Evolutionary conservation across 2,888 invertebrate genomes (phyloP).

Genomic region (Schizotus pectinicornis): DNA sequence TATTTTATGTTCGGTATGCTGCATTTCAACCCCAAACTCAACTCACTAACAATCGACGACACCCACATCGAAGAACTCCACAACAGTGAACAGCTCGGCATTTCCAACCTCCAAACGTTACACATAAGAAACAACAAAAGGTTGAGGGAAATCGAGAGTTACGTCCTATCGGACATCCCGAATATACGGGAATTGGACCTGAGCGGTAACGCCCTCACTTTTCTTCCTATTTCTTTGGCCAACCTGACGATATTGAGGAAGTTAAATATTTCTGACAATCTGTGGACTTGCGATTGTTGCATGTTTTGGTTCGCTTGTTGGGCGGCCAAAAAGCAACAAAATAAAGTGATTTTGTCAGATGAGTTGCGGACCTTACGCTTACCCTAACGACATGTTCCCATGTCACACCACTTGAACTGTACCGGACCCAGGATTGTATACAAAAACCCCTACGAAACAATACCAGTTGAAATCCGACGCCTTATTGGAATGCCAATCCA

Average conservation of each 20-base stretch:
- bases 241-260: constrained; percentile 68
- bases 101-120: constrained; percentile 65
- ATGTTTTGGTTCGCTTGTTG: constrained; percentile 55
- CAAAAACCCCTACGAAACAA: constrained; percentile 66
- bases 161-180: constrained; percentile 68
- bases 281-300: constrained; percentile 86
- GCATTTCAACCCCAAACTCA: constrained; percentile 67
- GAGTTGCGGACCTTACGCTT: constrained; percentile 67
- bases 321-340: constrained; percentile 58
- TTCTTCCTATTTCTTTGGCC: constrained; percentile 73
- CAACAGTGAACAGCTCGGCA: constrained; percentile 70
- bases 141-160: constrained; percentile 68
- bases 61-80: constrained; percentile 71
- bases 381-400: constrained; percentile 72
- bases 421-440: constrained; percentile 66
- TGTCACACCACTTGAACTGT: constrained; percentile 73
- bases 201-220: constrained; percentile 72
- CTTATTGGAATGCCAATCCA: constrained; percentile 79
- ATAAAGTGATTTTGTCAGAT: constrained; percentile 61
- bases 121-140: constrained; percentile 67
- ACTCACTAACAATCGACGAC: constrained; percentile 68
- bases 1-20: constrained; percentile 68
- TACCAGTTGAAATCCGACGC: constrained; percentile 70
- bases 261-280: constrained; percentile 75
- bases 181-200: constrained; percentile 69